Conservation (phyloP, 2,797 vertebrate species). For the Toxotes lorentzi region DNA sequence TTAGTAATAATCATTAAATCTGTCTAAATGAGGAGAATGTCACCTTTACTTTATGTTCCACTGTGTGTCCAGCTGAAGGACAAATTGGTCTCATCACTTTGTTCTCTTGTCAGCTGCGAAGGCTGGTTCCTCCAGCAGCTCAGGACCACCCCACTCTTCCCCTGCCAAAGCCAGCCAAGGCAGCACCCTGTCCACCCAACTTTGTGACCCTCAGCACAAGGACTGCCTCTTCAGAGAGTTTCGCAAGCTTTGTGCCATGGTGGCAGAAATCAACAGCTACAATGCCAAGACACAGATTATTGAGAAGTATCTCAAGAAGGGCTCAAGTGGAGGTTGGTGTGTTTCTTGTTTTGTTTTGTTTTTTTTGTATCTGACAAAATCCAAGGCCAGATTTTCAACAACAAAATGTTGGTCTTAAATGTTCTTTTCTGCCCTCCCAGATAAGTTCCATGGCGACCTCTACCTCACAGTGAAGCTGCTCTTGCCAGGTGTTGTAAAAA, state of each 20-base stretch:
- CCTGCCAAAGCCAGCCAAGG: slow-evolving; percentile 67
- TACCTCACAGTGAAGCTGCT: slow-evolving; percentile 96
- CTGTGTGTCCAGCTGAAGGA: background rate
- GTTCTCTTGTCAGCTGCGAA: slow-evolving; percentile 77
- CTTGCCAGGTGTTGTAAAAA: slow-evolving; percentile 96
- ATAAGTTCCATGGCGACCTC: slow-evolving; percentile 95
- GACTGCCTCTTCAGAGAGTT: slow-evolving; percentile 95
- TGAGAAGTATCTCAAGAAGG: slow-evolving; percentile 93
- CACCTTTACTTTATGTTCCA: background rate
- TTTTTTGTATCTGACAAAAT: background rate
- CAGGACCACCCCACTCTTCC: slow-evolving; percentile 71
- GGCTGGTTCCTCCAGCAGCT: slow-evolving; percentile 76
- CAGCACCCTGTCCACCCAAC: slow-evolving; percentile 85
- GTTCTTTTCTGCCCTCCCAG: slow-evolving; percentile 62
- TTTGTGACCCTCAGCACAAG: slow-evolving; percentile 92
- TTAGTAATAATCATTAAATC: background rate
- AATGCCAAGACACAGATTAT: slow-evolving; percentile 97
- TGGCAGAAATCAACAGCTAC: slow-evolving; percentile 95
- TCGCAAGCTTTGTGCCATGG: slow-evolving; percentile 93
- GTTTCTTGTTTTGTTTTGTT: accelerated
- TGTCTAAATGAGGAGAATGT: background rate
- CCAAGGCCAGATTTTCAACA: background rate
- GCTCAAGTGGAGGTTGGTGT: slow-evolving; percentile 89
- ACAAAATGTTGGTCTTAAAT: background rate
- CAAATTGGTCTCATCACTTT: background rate